Evolutionary conservation across 2,797 vertebrate species (phyloP), one percentile per base, ranked within the genome.

Genomic region (Crenuchus spilurus): DNA sequence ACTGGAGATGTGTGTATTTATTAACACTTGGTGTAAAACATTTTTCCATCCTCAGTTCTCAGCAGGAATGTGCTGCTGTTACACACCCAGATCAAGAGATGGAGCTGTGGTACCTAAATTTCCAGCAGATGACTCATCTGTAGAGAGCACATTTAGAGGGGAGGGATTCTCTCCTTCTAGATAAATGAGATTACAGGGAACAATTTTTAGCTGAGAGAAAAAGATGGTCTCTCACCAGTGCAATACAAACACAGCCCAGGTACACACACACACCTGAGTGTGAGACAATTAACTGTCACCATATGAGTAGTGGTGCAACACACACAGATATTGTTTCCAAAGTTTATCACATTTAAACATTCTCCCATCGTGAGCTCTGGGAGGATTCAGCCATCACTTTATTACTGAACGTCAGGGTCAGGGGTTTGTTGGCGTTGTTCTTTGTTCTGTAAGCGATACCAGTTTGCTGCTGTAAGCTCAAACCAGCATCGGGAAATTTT

Each of bases 41-140:
- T n/a, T n/a, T n/a, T n/a, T n/a, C n/a, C n/a, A n/a, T n/a, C n/a
- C 8, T 48, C 18, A 0, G 7, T 48, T 20, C 7, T 20, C 5
- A n/a, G n/a, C n/a, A n/a, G n/a, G n/a, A n/a, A n/a, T n/a, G n/a
- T n/a, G n/a, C n/a, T 68, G 72, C 55, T 18, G 28, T 67, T 67
- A 13, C 64, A 2, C 0, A 0, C 3, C 0, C 0, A 18, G 0
- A 4, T 30, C 88, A 70, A 86, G 82, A 90, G 92, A 88, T 91
- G 90, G 89, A 6, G 85, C 81, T 92, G 87, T 88, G 84, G 87
- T 18, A 77, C 83, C 87, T 82, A 46, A 42, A 42, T 76, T 86
- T 64, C 52, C n/a, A 7, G 26, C 18, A 57, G 63, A 35, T 69
- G 74, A 62, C 74, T 64, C 57, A 60, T 73, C 64, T 33, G 7